phyloP scores from a whole-genome alignment of 2,888 invertebrate genomes.

The Cenopis cana region DNA sequence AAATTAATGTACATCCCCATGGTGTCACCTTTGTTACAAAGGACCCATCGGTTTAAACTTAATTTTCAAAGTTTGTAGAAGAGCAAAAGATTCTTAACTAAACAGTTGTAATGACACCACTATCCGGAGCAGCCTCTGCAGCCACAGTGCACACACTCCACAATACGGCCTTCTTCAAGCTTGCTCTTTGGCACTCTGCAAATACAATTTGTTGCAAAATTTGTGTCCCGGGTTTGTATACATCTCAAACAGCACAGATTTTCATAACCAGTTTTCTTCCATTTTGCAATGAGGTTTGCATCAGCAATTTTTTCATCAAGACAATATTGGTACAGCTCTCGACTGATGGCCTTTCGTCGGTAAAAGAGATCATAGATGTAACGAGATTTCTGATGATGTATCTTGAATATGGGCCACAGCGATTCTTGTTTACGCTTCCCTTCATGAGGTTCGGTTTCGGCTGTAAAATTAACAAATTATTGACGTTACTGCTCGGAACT shows the following conservation, averaged over 20 bases:
- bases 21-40: not conserved
- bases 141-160: constrained; percentile 99
- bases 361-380: constrained; percentile 99
- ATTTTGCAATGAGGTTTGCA: constrained; percentile 98
- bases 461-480: constrained; percentile 80
- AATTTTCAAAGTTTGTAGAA: not conserved
- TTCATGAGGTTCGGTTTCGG: constrained; percentile 99
- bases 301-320: constrained; percentile 98
- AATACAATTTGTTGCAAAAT: constrained; percentile 99
- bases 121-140: constrained; percentile 98
- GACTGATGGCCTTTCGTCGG: constrained; percentile 97
- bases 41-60: not conserved
- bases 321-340: constrained; percentile 98
- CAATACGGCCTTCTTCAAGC: constrained; percentile 97
- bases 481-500: not conserved
- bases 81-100: constrained; percentile 14
- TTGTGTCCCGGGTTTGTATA: constrained; percentile 99
- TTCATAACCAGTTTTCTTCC: constrained; percentile 99
- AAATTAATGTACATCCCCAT: too few species aligned
- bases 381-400: constrained; percentile 98
- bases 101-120: constrained; percentile 35
- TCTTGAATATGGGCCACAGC: constrained; percentile 99
- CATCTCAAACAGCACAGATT: constrained; percentile 99
- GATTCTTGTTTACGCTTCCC: constrained; percentile 99
- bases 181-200: constrained; percentile 99